Base-by-base conservation (phyloP, 2,113 vertebrate genomes). In the Lamprologus tigripictilis region DNA sequence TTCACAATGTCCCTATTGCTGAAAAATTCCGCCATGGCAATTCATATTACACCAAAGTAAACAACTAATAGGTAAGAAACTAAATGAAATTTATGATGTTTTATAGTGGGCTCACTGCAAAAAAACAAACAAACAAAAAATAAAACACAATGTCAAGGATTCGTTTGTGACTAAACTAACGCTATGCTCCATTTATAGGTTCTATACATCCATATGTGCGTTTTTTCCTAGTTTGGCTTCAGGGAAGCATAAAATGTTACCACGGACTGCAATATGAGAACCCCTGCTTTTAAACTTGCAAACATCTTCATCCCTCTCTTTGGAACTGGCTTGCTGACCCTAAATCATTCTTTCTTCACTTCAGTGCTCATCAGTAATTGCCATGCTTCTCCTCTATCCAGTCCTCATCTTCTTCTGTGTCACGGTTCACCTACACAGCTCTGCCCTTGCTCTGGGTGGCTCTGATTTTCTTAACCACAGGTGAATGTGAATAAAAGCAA, bases 321-420 rank as follows among this genome's bases (percentile, higher is more conserved):
- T 45, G 45, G 33, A 3, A 40, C 17, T 54, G 42, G 19, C 82
- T 58, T 49, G 17, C 47, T 86, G 86, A 91, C 71, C 84, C 8
- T 40, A 58, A 55, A 87, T 91, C 84, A 42, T 54, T 42, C 16
- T 81, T 31, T 71, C 35, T n/a, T n/a, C 58, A 86, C 83, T 88
- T 33, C 81, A 51, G 23, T 68, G 80, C 63, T 73, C 49, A 16
- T 42, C 21, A 58, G 66, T 57, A 88, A 88, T 89, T 57, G 14
- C 37, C 35, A 58, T 54, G 63, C 61, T 58, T 37, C 37, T 87
- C 42, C 17, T 89, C 23, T 31, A n/a, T 13, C 42, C 45, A 57
- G 14, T 55, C 66, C 61, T 26, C 61, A n/a, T 53, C 68, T 9
- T 84, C 33, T 37, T 57, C 79, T 47, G 19, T 68, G 71, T 86